Conservation (phyloP, 2,797 vertebrate genomes). For the Trichosurus vulpecula region DNA sequence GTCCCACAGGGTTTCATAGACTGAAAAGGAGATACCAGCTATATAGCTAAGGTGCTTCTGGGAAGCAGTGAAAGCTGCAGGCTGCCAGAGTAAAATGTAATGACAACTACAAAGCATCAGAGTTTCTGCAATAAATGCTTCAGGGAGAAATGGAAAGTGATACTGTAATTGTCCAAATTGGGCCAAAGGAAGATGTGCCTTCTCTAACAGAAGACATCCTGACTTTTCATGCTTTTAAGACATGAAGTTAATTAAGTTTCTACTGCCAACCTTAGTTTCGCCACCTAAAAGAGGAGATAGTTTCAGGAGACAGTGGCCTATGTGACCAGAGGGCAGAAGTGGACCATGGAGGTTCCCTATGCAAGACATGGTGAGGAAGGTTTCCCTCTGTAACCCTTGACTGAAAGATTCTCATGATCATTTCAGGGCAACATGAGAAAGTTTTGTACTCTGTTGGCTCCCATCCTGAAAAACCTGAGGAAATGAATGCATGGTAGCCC, state of each 20-base stretch:
- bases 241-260: background rate
- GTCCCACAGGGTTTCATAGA: constrained; percentile 62
- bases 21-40: constrained; percentile 54
- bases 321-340: background rate
- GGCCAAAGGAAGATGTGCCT: background rate
- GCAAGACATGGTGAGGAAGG: background rate
- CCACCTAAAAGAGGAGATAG: background rate
- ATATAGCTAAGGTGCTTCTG: background rate
- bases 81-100: constrained; percentile 50
- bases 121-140: constrained; percentile 48
- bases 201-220: background rate
- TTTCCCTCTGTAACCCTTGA: background rate
- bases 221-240: background rate
- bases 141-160: background rate
- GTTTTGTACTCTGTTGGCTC: background rate
- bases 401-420: background rate
- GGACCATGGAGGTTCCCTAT: background rate
- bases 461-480: background rate
- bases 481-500: background rate
- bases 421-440: background rate
- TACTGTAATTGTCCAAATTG: background rate
- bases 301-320: background rate
- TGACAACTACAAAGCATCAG: background rate
- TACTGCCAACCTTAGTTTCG: background rate
- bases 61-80: constrained; percentile 32